phyloP scores from a whole-genome alignment of 2,113 vertebrate species.

The Aplodontia rufa region DNA sequence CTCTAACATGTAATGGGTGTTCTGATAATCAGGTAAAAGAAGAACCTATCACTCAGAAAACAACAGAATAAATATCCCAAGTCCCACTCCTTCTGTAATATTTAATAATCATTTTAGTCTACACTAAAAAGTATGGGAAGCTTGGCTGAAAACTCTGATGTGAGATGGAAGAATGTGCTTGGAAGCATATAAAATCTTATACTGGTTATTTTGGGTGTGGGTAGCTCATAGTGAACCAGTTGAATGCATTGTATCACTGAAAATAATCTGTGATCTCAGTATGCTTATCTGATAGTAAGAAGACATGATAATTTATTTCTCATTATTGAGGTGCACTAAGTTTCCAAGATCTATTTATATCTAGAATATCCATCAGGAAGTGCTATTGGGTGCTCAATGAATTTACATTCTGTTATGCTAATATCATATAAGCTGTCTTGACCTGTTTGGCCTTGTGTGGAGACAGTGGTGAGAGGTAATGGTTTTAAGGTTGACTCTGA shows the following conservation, averaged over 20 bases:
- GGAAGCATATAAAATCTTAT: neutral
- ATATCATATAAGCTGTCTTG: neutral
- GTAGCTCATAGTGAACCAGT: neutral
- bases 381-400: neutral
- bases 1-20: neutral
- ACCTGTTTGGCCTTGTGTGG: neutral
- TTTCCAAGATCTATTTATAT: neutral
- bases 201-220: neutral
- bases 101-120: neutral
- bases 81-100: neutral
- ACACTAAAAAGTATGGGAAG: neutral
- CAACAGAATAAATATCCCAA: neutral
- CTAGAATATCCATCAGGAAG: neutral
- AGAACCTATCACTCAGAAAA: neutral
- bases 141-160: neutral
- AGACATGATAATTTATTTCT: neutral
- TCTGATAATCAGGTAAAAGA: neutral
- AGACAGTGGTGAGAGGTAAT: neutral
- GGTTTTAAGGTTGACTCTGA: neutral
- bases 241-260: neutral
- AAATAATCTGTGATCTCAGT: neutral
- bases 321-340: neutral
- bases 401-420: neutral
- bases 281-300: slow-evolving; percentile 18
- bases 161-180: neutral